These are phyloP conservation scores for Phymatocera aterrima DNA, from an alignment of 2,888 invertebrate species.

Conservation along the genomic window DNA sequence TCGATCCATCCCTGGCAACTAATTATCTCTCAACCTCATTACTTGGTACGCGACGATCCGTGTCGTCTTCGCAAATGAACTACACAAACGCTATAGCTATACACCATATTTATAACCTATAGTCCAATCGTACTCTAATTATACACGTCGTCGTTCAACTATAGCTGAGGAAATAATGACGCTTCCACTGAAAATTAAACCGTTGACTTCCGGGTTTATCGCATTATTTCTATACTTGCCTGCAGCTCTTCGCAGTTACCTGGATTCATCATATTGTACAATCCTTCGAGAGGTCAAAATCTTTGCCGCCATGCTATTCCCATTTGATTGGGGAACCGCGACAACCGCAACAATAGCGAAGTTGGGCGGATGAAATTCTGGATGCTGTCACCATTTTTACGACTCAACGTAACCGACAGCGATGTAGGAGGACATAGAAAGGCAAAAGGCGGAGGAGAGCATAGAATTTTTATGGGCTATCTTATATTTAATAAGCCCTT, in stretches of 20 bases:
- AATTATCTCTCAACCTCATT: not conserved
- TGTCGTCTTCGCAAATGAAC: not conserved
- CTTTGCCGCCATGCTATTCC: not conserved
- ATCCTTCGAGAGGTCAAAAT: not conserved
- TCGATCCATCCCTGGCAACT: not conserved
- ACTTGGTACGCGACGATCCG: not conserved
- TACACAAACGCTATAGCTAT: not conserved
- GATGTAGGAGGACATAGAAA: not conserved
- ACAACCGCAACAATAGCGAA: not conserved
- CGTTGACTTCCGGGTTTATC: no score
- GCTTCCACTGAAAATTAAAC: no score
- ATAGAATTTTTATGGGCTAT: slow-evolving; percentile 27
- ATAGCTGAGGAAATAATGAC: no score
- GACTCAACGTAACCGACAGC: not conserved
- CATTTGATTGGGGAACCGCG: slow-evolving; percentile 2
- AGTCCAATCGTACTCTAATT: no score
- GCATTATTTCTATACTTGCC: not conserved
- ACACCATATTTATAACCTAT: no score
- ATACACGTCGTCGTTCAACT: not conserved
- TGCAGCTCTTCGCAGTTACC: not conserved
- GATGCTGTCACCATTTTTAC: slow-evolving; percentile 22
- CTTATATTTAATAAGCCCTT: slow-evolving; percentile 37
- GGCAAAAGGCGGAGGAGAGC: not conserved
- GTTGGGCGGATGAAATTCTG: slow-evolving; percentile 1
- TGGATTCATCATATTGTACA: not conserved